Evolutionary conservation across 2,797 vertebrate genomes (phyloP), one percentile per base, ranked within the genome.

Genomic region (Anableps anableps): DNA sequence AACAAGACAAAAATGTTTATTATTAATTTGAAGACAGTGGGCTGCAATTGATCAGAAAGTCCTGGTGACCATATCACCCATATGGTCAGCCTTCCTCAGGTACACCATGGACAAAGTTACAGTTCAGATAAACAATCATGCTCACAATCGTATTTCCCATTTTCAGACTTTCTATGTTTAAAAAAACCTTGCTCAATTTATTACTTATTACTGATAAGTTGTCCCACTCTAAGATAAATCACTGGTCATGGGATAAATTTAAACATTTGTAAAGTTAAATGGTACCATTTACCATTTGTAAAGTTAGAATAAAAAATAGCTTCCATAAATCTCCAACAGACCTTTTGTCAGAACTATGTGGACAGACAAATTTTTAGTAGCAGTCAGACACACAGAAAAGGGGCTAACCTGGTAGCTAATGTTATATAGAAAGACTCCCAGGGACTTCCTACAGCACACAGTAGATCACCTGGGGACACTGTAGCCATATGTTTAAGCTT

Each of bases 401-500:
- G 68, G 87, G 82, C 62, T 13, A 74, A 64, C 36, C 75, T 48
- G 64, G 79, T 48, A 77, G 64, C 85, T 94, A 93, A 93, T 93
- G 91, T 94, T 94, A 91, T 92, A 94, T 91, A 91, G 91, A 92
- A 91, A 86, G 78, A 92, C 88, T 94, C 88, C 21, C 68, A 13
- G 91, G 92, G 88, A 91, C 85, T 77, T 79, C 79, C 80, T 83
- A 74, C 85, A 80, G 86, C 90, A 80, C 85, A 83, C 89, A 62
- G 88, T 80, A 19, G 89, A 89, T 95, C 96, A 97, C 97, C 97
- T 96, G 86, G 97, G 98, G 97, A 97, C 93, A 93, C 89, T 53
- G 89, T 91, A 83, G 96, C 97, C 98, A 98, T 98, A 99, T 99
- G 97, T 96, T 96, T 95, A 96, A 97, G 98, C 98, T 97, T 96